Base-by-base conservation (phyloP, 2,797 vertebrate species). In the Phylloscopus collybita region DNA sequence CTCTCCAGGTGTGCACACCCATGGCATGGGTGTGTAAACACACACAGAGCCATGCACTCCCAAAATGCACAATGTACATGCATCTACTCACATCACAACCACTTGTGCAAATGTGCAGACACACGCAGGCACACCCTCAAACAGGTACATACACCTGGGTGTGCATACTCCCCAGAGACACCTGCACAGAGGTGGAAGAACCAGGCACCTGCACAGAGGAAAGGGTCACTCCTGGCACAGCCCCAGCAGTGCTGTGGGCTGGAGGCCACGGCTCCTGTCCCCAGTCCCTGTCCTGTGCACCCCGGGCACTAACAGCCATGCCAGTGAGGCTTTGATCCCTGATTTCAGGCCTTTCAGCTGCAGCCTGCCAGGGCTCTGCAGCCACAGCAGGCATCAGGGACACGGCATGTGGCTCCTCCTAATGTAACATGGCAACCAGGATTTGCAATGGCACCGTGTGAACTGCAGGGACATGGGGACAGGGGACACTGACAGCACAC, bases 121-220 rank as follows among this genome's bases (percentile, higher is more conserved):
- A 60, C 38, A 45, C 1, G 4, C 19, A 32, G 20, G 34, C 20
- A n/a, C 18, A 45, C 6, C 20, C 69, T 32, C 30, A 42, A 7
- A 26, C 9, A 1, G 0, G 2, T 12, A 34, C 40, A n/a, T 2
- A 38, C 44, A 60, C 19, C 32, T 36, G 36, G 0, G 0, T 16
- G 70, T 44, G 53, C 62, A 20, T 19, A 5, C 12, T 16, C 6
- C 9, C 5, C 22, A 15, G 54, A 67, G 10, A 69, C 53, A 54
- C 42, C 13, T 16, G 22, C 36, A 32, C 2, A 2, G 71, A 11
- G 5, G 44, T 51, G 38, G 45, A 40, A 50, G 64, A 57, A 51
- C 12, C n/a, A 54, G 20, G n/a, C 20, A 22, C 20, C 34, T 49
- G 9, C 34, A 42, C 19, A 40, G 20, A 36, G 36, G 8, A 50